Evolutionary conservation across 2,797 vertebrate genomes (phyloP), one percentile per base, ranked within the genome.

Genomic region (Holocentrus rufus): DNA sequence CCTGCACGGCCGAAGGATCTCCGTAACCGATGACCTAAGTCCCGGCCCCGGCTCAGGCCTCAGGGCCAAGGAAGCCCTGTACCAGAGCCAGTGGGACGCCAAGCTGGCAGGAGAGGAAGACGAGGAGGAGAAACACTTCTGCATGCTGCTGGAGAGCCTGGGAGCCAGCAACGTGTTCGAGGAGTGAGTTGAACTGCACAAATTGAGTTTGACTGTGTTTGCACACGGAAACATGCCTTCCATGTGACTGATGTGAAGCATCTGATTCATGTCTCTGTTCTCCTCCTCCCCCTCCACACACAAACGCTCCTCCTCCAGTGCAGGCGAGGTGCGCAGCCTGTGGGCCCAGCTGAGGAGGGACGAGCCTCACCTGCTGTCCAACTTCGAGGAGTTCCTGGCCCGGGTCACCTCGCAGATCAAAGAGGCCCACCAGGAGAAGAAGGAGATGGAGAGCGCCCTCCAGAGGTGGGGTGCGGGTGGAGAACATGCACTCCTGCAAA

Each of bases 361-460:
- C 0, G 94, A 98, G 67, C 96, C 97, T 74, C 92, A 95, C 69
- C 93, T 98, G 18, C 90, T 98, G 79, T 93, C 94, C 68, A 95
- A 82, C 88, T 99, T 99, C 49, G 97, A 98, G 88, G 96, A 97
- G 60, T 94, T 99, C 76, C 88, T 99, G 79, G 79, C 93, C 59
- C 92, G 94, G 62, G 93, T 97, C 79, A 96, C 95, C 46, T 91
- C 90, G 20, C 96, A 96, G 88, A 96, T 98, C 58, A 96, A 95
- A 66, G 95, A 96, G 61, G 96, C 95, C 49, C 94, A 95, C 6
- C 91, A 96, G 76, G 96, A 99, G 76, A 97, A 93, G 87, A 94
- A 88, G 0, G 93, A 96, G 58, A 95, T 98, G 93, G 97, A 98
- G 87, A 91, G 86, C 0, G 92, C 94, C 63, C 91, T 99, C 6